Conservation (phyloP, 2,797 vertebrate genomes). For the Chanos chanos region DNA sequence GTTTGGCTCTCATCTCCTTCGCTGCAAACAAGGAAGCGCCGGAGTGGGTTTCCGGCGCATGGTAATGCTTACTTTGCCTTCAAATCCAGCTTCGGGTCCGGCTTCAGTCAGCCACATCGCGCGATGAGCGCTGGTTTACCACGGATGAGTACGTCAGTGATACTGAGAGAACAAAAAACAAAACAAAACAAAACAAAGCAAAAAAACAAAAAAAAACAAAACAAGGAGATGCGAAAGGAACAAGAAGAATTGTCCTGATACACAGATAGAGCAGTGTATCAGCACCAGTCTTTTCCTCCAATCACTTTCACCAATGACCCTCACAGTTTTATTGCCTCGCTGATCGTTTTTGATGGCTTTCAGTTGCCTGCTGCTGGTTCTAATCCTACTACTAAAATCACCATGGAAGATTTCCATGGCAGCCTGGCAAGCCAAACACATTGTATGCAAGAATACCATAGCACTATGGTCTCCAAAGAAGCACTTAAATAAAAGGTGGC, state of each 20-base stretch:
- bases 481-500: too few relatives aligned
- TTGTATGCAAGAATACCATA: too few relatives aligned
- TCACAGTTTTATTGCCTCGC: neutral
- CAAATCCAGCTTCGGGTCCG: neutral
- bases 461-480: too few relatives aligned
- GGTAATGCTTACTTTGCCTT: too few relatives aligned
- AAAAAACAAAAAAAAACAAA: neutral
- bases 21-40: neutral
- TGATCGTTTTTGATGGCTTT: too few relatives aligned
- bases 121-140: neutral
- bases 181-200: neutral
- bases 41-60: neutral
- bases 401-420: too few relatives aligned
- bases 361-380: too few relatives aligned
- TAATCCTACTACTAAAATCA: too few relatives aligned
- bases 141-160: neutral
- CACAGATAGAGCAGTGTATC: too few relatives aligned
- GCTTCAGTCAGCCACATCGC: neutral
- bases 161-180: neutral
- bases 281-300: neutral
- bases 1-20: conserved; percentile 7
- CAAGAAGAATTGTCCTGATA: neutral
- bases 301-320: neutral
- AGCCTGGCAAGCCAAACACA: too few relatives aligned
- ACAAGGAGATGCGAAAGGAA: neutral